These are phyloP conservation scores for Xestia c-nigrum DNA, from an alignment of 2,888 invertebrate genomes.

Conservation along the genomic window DNA sequence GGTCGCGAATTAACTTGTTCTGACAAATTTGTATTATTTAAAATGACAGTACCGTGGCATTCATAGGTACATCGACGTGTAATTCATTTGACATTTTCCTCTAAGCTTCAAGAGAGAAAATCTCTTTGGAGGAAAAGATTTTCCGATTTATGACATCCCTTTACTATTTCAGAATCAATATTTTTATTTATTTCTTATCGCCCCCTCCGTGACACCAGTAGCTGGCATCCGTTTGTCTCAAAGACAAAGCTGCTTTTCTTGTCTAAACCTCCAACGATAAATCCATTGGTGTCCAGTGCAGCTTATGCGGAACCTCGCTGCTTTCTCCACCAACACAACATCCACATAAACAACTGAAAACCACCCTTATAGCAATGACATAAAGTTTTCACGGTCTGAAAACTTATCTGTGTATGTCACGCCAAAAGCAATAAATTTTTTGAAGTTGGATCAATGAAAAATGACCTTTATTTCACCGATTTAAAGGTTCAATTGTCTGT, in stretches of 20 bases:
- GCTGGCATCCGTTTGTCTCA: conserved; percentile 80
- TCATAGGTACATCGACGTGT: neutral
- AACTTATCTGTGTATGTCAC: conserved; percentile 51
- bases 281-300: conserved; percentile 86
- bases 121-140: conserved; percentile 27
- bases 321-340: conserved; percentile 61
- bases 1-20: conserved; percentile 18
- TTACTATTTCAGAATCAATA: conserved; percentile 64
- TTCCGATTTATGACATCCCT: conserved; percentile 56
- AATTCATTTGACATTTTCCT: conserved; percentile 12
- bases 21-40: conserved; percentile 27
- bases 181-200: conserved; percentile 70
- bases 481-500: conserved; percentile 49
- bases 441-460: conserved; percentile 51
- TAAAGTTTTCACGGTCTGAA: conserved; percentile 34
- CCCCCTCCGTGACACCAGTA: conserved; percentile 64
- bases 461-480: conserved; percentile 41
- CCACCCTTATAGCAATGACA: conserved; percentile 16
- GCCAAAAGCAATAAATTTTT: conserved; percentile 58
- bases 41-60: neutral
- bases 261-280: conserved; percentile 85
- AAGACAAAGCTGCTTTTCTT: conserved; percentile 85
- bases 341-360: conserved; percentile 33
- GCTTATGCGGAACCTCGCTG: conserved; percentile 75
- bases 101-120: conserved; percentile 15